Base-by-base conservation (phyloP, 1,140 invertebrate genomes). In the Sinonovacula constricta region DNA sequence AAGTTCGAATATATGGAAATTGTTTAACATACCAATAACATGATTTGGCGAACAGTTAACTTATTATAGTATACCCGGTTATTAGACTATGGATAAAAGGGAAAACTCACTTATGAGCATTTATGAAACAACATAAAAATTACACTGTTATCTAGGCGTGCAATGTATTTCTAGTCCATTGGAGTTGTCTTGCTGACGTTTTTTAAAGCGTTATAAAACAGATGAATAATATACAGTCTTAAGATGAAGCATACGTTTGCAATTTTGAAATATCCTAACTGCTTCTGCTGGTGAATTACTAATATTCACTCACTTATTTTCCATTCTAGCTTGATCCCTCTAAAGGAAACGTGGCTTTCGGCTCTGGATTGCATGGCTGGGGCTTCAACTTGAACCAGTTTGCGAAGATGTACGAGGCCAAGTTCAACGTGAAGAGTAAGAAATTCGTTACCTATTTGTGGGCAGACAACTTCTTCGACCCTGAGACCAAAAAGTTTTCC, bases 331-430 rank as follows among this genome's bases (percentile, higher is more conserved):
- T 99, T 85, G 97, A 99, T 91, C 97, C 98, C 67, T 96, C 96
- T 92, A 97, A 97, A 92, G 98, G 98, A 88, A 99, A 97, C 80
- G 98, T 99, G 77, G 98, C 98, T 90, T 99, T 99, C 91, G 99
- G 99, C 80, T 99, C 98, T 28, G 99, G 93, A 63, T 95, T 99
- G 65, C 99, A 99, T 90, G 98, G 98, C 62, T 99, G 99, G 99
- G 99, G 98, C 54, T 99, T 99, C 91, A 99, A 98, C 62, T 93
- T 99, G 26, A 99, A 99, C 92, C 97, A 99, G 93, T 99, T 99
- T 93, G 94, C 98, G 60, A 60, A 71, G n/a, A 98, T 99, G 95
- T 99, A 99, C 90, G 95, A 98, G 30, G 96, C 97, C 85, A 99
- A 99, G 92, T 99, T 99, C 93, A 97, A 98, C 92, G 53, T 85